Evolutionary conservation across 2,888 invertebrate species (phyloP).

Genomic region (Pharmacophagus antenor): DNA sequence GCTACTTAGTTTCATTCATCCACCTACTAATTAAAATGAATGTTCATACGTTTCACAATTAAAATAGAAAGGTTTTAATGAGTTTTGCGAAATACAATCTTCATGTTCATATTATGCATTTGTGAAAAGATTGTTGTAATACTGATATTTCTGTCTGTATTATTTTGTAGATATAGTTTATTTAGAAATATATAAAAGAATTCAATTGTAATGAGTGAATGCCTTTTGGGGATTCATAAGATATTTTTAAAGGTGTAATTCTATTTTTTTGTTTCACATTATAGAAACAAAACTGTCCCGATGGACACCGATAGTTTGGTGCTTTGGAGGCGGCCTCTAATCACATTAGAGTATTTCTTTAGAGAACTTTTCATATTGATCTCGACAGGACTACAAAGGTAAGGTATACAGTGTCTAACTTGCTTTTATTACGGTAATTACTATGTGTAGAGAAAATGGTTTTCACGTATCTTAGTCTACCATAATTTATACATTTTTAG

Average conservation of each 20-base stretch:
- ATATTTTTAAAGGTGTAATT: background rate
- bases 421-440: background rate
- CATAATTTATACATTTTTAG: too few species aligned
- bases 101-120: constrained; percentile 15
- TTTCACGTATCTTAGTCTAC: too few species aligned
- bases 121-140: too few species aligned
- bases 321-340: constrained; percentile 90
- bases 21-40: background rate
- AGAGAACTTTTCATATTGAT: constrained; percentile 86
- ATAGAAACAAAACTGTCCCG: constrained; percentile 53
- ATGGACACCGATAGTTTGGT: constrained; percentile 85
- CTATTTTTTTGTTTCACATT: constrained; percentile 28
- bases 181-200: too few species aligned
- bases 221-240: too few species aligned
- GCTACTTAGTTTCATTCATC: background rate
- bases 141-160: too few species aligned
- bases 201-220: too few species aligned
- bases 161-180: too few species aligned
- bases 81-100: constrained; percentile 14
- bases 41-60: background rate
- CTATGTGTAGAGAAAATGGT: too few species aligned
- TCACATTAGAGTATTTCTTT: constrained; percentile 89
- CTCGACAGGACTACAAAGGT: constrained; percentile 72
- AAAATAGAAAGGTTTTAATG: constrained; percentile 13
- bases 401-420: constrained; percentile 16